phyloP scores from a whole-genome alignment of 2,888 invertebrate genomes.

The Lochmaea capreae region DNA sequence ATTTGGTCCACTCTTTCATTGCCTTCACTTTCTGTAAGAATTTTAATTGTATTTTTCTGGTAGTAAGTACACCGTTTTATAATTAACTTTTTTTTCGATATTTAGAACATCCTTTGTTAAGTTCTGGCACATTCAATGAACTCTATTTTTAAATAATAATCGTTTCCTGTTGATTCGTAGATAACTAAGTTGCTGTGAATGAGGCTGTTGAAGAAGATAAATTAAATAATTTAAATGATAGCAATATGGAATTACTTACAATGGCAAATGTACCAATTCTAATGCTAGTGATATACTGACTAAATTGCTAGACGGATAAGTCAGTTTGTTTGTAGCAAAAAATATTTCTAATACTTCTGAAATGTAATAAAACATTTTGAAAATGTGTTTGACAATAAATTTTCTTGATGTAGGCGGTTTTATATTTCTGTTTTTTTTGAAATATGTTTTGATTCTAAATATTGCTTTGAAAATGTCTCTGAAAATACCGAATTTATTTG shows the following conservation, averaged over 20 bases:
- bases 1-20: too few relatives aligned
- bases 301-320: too few relatives aligned
- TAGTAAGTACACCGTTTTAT: too few relatives aligned
- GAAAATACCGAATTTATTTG: constrained; percentile 6
- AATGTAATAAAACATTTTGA: too few relatives aligned
- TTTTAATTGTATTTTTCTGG: too few relatives aligned
- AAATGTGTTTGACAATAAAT: background rate
- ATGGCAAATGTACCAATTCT: background rate
- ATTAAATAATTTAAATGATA: background rate
- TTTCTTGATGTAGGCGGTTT: background rate
- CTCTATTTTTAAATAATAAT: background rate
- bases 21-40: too few relatives aligned
- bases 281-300: too few relatives aligned
- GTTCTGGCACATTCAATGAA: too few relatives aligned
- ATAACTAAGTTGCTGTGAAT: background rate
- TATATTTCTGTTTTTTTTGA: background rate
- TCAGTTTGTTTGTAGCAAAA: too few relatives aligned
- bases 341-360: too few relatives aligned
- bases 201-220: background rate
- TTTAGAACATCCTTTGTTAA: too few relatives aligned
- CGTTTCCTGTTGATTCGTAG: background rate
- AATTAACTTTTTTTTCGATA: too few relatives aligned
- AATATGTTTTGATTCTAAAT: background rate
- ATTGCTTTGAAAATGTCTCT: background rate
- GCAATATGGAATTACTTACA: background rate